A percentile compares a stretch with the other conserved stretches of the same genome.
Conservation (phyloP, 2,888 invertebrate genomes). For the Tipula vernalis region DNA sequence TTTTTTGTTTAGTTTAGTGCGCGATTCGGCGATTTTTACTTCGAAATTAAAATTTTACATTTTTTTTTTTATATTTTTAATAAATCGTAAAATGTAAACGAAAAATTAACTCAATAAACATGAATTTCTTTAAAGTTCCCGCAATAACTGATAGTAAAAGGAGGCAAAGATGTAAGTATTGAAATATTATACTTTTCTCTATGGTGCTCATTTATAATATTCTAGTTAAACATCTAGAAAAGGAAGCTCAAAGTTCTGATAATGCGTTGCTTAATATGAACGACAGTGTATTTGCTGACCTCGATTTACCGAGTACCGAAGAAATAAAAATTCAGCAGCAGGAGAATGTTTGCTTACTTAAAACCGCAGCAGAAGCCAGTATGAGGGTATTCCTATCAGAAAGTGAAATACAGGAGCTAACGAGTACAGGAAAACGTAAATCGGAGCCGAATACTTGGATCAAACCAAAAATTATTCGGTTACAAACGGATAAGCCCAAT, state of each 20-base stretch:
- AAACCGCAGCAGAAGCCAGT: neutral
- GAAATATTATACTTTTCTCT: neutral
- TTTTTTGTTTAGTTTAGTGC: no score
- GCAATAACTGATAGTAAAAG: neutral
- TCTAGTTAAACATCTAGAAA: neutral
- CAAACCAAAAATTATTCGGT: neutral
- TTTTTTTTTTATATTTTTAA: no score
- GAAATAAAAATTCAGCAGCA: neutral
- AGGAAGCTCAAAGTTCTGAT: neutral
- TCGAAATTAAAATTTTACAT: no score
- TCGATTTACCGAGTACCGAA: neutral
- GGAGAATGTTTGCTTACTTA: neutral
- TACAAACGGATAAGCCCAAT: neutral
- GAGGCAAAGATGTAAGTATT: neutral
- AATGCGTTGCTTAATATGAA: neutral
- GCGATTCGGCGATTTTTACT: no score
- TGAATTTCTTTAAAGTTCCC: neutral
- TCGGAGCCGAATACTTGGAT: neutral
- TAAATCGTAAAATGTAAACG: no score
- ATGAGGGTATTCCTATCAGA: neutral
- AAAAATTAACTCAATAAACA: neutral
- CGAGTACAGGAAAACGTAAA: neutral
- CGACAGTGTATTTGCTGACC: neutral
- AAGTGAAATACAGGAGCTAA: neutral
- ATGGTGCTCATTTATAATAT: neutral